These are phyloP conservation scores for Apostichopus leukothele DNA, from an alignment of 53 echinoderm and acorn worm genomes.

Conservation along the genomic window DNA sequence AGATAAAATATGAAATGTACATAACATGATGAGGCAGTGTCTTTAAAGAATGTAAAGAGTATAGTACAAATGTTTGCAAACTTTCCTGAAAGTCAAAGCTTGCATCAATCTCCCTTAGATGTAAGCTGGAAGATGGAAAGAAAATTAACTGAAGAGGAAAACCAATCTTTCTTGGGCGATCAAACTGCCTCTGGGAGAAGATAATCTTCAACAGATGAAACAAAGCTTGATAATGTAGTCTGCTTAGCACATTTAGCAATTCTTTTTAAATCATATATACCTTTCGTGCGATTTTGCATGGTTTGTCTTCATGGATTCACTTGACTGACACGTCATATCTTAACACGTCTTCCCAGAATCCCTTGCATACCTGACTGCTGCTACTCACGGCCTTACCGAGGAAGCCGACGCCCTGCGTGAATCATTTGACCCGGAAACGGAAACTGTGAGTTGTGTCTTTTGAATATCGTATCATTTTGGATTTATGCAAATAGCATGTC, in stretches of 20 bases:
- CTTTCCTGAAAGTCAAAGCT: conserved; percentile 47
- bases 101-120: not conserved
- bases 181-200: conserved; percentile 1
- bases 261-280: not conserved
- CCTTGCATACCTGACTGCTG: conserved; percentile 93
- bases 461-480: no score
- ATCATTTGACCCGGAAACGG: conserved; percentile 72
- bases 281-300: not conserved
- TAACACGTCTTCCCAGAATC: conserved; percentile 60
- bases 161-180: not conserved
- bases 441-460: conserved; percentile 54
- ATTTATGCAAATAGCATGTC: no score
- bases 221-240: not conserved
- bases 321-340: no score
- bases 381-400: conserved; percentile 85
- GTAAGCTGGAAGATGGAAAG: conserved; percentile 40
- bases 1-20: no score
- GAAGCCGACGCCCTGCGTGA: conserved; percentile 73
- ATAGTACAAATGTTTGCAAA: not conserved
- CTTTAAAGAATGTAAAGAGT: no score
- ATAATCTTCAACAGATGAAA: conserved; percentile 6
- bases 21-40: no score
- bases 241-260: not conserved
- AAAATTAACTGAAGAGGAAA: conserved; percentile 15
- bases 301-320: not conserved